Percentiles rank a stretch among this genome's conserved stretches.
Conservation (phyloP, 2,797 vertebrate genomes). For the Tragopan temminckii region DNA sequence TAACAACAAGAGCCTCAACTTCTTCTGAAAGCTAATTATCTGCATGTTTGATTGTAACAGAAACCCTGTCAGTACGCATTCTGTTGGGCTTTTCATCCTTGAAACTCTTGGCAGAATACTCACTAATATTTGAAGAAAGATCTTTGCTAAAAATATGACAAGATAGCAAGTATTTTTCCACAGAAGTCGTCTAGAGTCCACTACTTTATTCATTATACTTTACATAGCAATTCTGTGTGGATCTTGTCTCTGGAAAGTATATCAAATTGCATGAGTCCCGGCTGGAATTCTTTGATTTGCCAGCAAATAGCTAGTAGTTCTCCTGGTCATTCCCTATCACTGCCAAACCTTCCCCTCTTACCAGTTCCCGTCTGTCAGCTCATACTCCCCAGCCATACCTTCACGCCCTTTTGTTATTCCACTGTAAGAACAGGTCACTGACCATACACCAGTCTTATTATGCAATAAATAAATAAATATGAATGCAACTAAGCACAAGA, state of each 20-base stretch:
- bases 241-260: not conserved
- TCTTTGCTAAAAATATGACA: not conserved
- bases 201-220: not conserved
- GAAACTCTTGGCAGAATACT: slow-evolving; percentile 15
- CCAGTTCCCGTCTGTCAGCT: not conserved
- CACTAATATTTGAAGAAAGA: not conserved
- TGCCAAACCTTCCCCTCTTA: not conserved
- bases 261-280: not conserved
- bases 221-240: not conserved
- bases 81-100: not conserved
- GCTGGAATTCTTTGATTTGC: not conserved
- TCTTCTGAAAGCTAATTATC: not conserved
- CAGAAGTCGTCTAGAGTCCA: not conserved
- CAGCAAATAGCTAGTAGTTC: not conserved
- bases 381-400: not conserved
- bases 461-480: not conserved
- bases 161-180: not conserved
- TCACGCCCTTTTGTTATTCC: not conserved
- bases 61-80: not conserved
- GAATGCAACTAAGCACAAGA: not conserved
- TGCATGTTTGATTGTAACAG: not conserved
- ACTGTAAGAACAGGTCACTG: not conserved
- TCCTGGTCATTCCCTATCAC: not conserved
- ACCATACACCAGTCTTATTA: not conserved
- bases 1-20: not conserved